Conservation (phyloP, 2,888 invertebrate species). For the Doris montereyensis region DNA sequence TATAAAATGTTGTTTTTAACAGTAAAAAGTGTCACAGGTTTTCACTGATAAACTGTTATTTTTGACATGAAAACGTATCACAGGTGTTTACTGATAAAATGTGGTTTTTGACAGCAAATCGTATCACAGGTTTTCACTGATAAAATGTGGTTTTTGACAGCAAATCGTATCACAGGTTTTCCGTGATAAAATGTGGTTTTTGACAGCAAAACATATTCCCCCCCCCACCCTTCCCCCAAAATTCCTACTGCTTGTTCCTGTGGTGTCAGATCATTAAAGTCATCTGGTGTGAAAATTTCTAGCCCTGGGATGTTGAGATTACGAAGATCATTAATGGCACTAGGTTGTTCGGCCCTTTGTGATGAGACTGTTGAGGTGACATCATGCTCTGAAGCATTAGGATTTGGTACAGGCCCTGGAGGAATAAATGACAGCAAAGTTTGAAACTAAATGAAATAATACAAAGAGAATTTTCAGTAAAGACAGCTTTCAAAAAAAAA, state of each 20-base stretch:
- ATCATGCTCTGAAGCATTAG: neutral
- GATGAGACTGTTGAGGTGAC: too few relatives aligned
- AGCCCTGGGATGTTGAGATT: conserved; percentile 61
- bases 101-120: too few relatives aligned
- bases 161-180: neutral
- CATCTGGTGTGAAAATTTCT: conserved; percentile 61
- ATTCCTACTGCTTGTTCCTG: conserved; percentile 63
- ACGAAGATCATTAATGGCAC: conserved; percentile 45
- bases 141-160: neutral
- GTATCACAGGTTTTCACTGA: neutral
- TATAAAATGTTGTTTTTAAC: too few relatives aligned
- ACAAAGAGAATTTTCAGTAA: too few relatives aligned
- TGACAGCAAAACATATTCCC: too few relatives aligned
- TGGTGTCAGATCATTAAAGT: conserved; percentile 58
- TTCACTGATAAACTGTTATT: too few relatives aligned
- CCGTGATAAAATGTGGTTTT: neutral
- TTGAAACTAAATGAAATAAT: too few relatives aligned
- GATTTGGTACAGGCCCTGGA: neutral
- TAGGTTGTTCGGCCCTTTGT: conserved; percentile 33
- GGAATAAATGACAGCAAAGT: too few relatives aligned
- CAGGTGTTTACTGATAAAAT: neutral
- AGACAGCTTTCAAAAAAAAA: too few relatives aligned
- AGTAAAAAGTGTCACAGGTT: too few relatives aligned
- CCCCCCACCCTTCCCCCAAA: too few relatives aligned
- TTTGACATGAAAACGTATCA: too few relatives aligned